Evolutionary conservation across 2,797 vertebrate species (phyloP), one percentile per base, ranked within the genome.

Genomic region (Ispidina lecontei): DNA sequence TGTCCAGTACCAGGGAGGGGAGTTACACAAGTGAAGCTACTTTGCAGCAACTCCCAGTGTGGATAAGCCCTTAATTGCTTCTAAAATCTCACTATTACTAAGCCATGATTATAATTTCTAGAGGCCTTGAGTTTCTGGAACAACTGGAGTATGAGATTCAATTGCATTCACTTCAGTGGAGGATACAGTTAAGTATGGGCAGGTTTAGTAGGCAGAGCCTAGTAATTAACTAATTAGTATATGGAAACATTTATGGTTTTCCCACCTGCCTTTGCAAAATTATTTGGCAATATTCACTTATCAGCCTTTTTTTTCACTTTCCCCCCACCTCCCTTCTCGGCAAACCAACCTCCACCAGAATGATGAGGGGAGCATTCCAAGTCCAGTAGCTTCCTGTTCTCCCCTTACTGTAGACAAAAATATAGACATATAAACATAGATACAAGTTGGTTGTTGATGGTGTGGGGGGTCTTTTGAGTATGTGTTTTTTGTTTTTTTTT

Each of bases 61-160:
- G 79, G 63, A 65, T 87, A 89, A 95, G 51, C 63, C 51, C 55
- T 85, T 92, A 94, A 95, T 91, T 83, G 84, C 76, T 83, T 81
- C 70, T 78, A 87, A 87, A 93, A 93, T 90, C 84, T 94, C 80
- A 84, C 79, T 54, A 78, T 80, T 94, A 91, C 75, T 91, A 80
- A 94, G 72, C 75, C 72, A 63, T 77, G 55, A 78, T 89, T 91
- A 47, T 67, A 72, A 95, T 94, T 94, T 96, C 84, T 82, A 89
- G 90, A 86, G 86, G 86, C 78, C 86, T 89, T 4, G 46, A 93
- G 90, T 95, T 95, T 90, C 89, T 93, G 87, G n/a, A 95, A 51
- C 81, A 95, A 89, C 89, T 94, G 93, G 93, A 95, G 92, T 93
- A 93, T 90, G 87, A 95, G 93, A 90, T 94, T 90, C 89, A 87